phyloP scores from a whole-genome alignment of 2,113 vertebrate genomes.

The Rhea pennata region DNA sequence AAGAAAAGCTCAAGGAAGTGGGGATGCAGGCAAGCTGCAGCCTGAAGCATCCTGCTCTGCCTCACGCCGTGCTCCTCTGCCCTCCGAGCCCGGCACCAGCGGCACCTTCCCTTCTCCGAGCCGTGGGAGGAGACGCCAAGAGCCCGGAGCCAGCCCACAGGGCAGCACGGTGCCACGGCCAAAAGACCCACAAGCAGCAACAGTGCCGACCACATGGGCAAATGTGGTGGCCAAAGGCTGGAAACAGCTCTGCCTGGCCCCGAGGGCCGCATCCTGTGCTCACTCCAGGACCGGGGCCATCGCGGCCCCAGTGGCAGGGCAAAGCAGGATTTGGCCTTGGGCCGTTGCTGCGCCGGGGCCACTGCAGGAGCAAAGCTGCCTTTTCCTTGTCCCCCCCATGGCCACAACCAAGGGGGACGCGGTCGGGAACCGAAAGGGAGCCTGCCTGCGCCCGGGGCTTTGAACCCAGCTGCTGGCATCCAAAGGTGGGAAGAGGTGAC shows the following conservation, averaged over 20 bases:
- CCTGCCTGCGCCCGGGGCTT: neutral
- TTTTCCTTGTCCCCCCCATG: neutral
- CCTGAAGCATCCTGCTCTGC: neutral
- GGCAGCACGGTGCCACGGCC: neutral
- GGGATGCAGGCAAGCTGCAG: neutral
- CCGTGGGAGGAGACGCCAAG: neutral
- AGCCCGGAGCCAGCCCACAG: neutral
- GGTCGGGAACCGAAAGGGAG: neutral
- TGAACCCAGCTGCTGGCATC: neutral
- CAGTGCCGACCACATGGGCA: accelerated
- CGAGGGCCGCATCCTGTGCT: neutral
- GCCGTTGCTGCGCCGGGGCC: neutral
- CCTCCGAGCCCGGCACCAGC: neutral
- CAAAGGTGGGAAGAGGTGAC: neutral
- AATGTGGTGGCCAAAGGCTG: neutral
- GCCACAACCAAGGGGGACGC: neutral
- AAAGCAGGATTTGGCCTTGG: neutral
- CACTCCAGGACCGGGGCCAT: neutral
- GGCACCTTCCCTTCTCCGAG: neutral
- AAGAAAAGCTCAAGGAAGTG: too few relatives aligned
- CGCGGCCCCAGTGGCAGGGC: neutral
- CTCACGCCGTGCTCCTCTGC: neutral
- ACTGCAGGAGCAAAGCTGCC: neutral
- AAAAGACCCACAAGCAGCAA: neutral
- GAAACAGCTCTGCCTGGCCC: neutral